Evolutionary conservation across 2,113 vertebrate genomes (phyloP), one percentile per base, ranked within the genome.

Genomic region (Crotalus tigris): DNA sequence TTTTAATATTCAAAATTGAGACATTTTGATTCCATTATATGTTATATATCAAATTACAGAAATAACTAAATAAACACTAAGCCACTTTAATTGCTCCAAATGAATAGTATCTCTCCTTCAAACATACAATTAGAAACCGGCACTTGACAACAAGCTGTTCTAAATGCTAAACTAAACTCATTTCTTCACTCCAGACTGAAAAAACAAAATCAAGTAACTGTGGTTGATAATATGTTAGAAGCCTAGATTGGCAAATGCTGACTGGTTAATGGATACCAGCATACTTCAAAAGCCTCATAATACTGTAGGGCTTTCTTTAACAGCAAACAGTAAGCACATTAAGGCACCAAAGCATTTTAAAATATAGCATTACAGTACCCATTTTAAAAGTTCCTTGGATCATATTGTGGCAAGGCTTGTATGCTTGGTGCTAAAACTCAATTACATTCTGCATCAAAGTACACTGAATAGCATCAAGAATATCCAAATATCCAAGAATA

Each of bases 191-290:
- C 39, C 13, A 39, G 54, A 90, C 12, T 19, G 11, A 12, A 39
- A 88, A 29, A 29, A 89, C 13, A 53, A 85, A 92, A 53, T 92
- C 29, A 88, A 88, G 39, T 59, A 93, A 59, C 21, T 26, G 55
- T 15, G 69, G 29, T 29, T 53, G 88, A 93, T 59, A 58, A 57
- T 85, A 46, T 89, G 87, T n/a, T 29, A 54, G 44, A 49, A 90
- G 26, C 57, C 75, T 86, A 86, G 75, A 90, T 85, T 90, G 88
- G 88, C 75, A 51, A 90, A 87, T 8, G 54, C 46, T 87, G 75
- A 93, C 57, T 87, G 54, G 88, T 61, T 93, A 90, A 93, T 93
- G 92, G 92, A 93, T 61, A 64, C 75, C 92, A 93, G 88, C n/a
- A 61, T 49, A 86, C 46, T 93, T 90, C 92, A 93, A 90, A 93